Evolutionary conservation across 2,113 vertebrate species (phyloP).

Genomic region (Haliaeetus leucogaster): DNA sequence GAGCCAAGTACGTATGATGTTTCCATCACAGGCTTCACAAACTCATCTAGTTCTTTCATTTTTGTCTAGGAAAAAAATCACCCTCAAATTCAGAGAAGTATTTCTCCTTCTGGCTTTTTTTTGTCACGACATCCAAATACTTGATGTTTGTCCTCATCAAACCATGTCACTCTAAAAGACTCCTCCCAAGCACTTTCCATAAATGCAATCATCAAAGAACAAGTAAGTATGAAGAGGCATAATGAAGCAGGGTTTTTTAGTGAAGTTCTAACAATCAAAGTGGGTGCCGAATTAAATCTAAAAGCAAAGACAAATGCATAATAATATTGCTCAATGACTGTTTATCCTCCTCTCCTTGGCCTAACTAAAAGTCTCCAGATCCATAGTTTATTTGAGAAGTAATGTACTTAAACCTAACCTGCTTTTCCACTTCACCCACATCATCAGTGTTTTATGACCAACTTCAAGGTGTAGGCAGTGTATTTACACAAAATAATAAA

Average conservation of each 20-base stretch:
- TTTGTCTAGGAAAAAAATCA: neutral
- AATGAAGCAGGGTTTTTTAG: neutral
- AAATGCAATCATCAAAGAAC: neutral
- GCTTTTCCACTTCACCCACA: slow-evolving; percentile 13
- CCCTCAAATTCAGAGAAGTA: neutral
- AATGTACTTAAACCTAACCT: neutral
- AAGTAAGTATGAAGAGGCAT: neutral
- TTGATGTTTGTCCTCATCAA: neutral
- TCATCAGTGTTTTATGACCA: neutral
- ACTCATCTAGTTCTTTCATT: neutral
- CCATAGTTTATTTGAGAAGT: neutral
- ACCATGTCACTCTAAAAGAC: neutral
- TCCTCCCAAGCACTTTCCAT: neutral
- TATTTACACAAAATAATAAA: slow-evolving; percentile 17
- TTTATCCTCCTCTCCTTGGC: neutral
- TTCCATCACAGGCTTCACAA: slow-evolving; percentile 13
- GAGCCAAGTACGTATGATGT: neutral
- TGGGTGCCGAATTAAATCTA: neutral
- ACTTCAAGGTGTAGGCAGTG: neutral
- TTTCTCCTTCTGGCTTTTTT: neutral
- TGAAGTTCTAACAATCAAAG: neutral
- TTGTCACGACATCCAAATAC: neutral
- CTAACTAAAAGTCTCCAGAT: neutral
- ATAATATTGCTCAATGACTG: neutral
- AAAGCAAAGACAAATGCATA: slow-evolving; percentile 25